Base-by-base conservation (phyloP, 1,140 invertebrate genomes). In the Venturia canescens region DNA sequence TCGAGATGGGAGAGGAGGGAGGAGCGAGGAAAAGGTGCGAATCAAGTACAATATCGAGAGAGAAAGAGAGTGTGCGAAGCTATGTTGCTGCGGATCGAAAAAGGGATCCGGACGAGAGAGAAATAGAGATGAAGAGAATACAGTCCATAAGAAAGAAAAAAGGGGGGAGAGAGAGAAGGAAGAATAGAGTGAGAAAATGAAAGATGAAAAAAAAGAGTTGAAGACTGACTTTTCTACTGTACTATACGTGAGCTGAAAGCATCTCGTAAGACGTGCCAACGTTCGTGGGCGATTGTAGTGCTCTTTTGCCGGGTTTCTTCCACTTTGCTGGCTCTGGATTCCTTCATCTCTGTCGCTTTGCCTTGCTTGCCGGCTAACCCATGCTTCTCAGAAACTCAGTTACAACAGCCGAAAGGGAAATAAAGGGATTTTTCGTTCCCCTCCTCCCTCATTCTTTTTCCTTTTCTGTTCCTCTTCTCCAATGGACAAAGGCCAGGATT, bases 211-310 rank as follows among this genome's bases (percentile, higher is more conserved):
- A 23, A 23, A 63, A 26, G 57, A 1, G 23, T 23, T 23, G 23
- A 26, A 63, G 44, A 74, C 71, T 74, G 71, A 74, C 71, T 74
- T 74, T 74, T 74, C 44, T 57, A 53, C 71, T 74, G 31, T 74
- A 79, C 48, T 74, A 74, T 74, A 79, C 77, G 77, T 79, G 77
- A 79, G 77, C 57, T 27, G 77, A 79, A 79, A 63, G 66, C 77
- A n/a, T 79, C 66, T 67, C 44, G 67, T 79, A 67, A 79, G 77
- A 79, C 77, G 77, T 79, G 77, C 60, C 60, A 63, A 26, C 60
- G 60, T 63, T 63, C 67, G 21, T 21, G n/a, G 34, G 34, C 29
- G 34, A 44, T 66, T 78, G n/a, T 63, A 53, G 16, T 48, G 76
- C 57, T 78, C 60, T 26, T 26, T 63, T 63, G 60, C 60, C 15